phyloP scores from a whole-genome alignment of 2,888 invertebrate species.

The Volucella inanis region DNA sequence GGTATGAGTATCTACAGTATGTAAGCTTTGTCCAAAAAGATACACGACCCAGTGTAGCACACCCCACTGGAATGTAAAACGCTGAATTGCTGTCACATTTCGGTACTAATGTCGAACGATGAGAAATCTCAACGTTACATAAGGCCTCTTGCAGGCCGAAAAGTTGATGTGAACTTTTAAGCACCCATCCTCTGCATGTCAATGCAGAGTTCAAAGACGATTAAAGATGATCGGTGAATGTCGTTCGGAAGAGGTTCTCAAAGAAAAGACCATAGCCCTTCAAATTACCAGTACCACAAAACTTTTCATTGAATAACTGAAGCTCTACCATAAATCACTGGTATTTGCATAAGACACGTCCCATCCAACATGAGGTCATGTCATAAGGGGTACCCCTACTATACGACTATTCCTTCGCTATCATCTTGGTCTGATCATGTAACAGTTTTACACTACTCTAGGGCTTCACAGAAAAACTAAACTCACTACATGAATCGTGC shows the following conservation, averaged over 20 bases:
- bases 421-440: slow-evolving; percentile 52
- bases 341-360: slow-evolving; percentile 53
- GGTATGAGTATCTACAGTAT: background rate
- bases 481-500: no score
- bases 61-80: slow-evolving; percentile 37
- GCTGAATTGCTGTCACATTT: slow-evolving; percentile 22
- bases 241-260: slow-evolving; percentile 1
- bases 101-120: slow-evolving; percentile 6
- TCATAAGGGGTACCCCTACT: background rate
- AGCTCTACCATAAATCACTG: background rate
- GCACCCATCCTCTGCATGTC: background rate
- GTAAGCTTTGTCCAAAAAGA: slow-evolving; percentile 39
- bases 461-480: slow-evolving; percentile 25
- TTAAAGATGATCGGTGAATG: no score
- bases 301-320: slow-evolving; percentile 21
- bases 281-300: slow-evolving; percentile 34
- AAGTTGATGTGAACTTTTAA: slow-evolving; percentile 31
- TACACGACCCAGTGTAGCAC: slow-evolving; percentile 40
- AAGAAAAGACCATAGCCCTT: slow-evolving; percentile 3
- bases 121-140: slow-evolving; percentile 38
- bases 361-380: slow-evolving; percentile 51
- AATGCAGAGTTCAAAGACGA: no score
- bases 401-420: slow-evolving; percentile 15
- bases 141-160: background rate
- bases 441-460: slow-evolving; percentile 42